Percentiles rank a stretch among this genome's conserved stretches.
phyloP scores from a whole-genome alignment of 1,140 invertebrate species.

The Drosophila bipectinata region DNA sequence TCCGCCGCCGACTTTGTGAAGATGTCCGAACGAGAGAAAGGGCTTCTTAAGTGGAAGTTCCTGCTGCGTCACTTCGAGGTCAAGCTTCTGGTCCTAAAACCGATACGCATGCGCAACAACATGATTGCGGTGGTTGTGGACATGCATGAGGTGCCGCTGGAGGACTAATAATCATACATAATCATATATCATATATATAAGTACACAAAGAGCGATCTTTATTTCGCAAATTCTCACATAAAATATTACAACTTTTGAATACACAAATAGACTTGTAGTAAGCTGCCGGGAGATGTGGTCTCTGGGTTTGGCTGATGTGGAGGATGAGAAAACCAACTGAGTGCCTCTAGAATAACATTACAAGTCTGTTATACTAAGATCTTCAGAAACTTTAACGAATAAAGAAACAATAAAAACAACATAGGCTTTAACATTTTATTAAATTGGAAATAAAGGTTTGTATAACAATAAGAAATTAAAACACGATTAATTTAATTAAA shows the following conservation, averaged over 20 bases:
- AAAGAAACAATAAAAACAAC: background rate
- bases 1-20: slow-evolving; percentile 30
- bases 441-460: too few relatives aligned
- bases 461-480: too few relatives aligned
- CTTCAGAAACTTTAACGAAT: background rate
- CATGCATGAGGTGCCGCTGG: slow-evolving; percentile 37
- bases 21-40: slow-evolving; percentile 65
- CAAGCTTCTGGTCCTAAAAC: slow-evolving; percentile 83
- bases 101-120: slow-evolving; percentile 48
- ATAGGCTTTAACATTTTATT: too few relatives aligned
- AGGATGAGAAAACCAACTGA: slow-evolving; percentile 8
- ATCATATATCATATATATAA: background rate
- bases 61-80: slow-evolving; percentile 85
- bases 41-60: slow-evolving; percentile 85
- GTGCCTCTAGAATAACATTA: background rate
- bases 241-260: slow-evolving; percentile 45
- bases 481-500: too few relatives aligned
- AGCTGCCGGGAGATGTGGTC: slow-evolving; percentile 22
- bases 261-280: slow-evolving; percentile 39
- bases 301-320: slow-evolving; percentile 6
- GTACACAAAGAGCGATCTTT: slow-evolving; percentile 54
- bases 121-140: slow-evolving; percentile 59
- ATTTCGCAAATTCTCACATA: slow-evolving; percentile 51
- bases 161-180: too few relatives aligned
- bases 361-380: too few relatives aligned